Conservation (phyloP, 2,888 invertebrate species). For the Falcaria lacertinaria region DNA sequence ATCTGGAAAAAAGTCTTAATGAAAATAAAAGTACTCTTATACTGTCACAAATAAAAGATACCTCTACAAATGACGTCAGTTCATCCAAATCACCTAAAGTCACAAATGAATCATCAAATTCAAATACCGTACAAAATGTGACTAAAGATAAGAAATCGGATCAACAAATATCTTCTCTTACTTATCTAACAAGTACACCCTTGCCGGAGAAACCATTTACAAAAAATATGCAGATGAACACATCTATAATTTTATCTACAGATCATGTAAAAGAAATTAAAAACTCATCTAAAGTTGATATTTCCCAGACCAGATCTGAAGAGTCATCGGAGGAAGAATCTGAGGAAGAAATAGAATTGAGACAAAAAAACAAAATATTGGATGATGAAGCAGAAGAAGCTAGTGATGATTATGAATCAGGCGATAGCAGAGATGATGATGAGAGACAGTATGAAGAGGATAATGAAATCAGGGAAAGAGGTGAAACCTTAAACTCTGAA, state of each 20-base stretch:
- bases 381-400: conserved; percentile 63
- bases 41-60: conserved; percentile 56
- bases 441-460: conserved; percentile 68
- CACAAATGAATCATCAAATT: conserved; percentile 37
- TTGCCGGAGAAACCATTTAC: conserved; percentile 49
- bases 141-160: conserved; percentile 29
- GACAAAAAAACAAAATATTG: conserved; percentile 34
- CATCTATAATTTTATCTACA: conserved; percentile 42
- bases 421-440: conserved; percentile 70
- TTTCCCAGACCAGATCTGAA: conserved; percentile 12
- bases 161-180: conserved; percentile 39
- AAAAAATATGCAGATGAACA: conserved; percentile 48
- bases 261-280: conserved; percentile 13
- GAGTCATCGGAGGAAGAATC: conserved; percentile 19
- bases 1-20: conserved; percentile 31
- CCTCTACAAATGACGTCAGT: conserved; percentile 35
- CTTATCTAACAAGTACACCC: conserved; percentile 62
- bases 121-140: conserved; percentile 28
- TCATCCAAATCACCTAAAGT: conserved; percentile 31
- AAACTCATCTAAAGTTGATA: conserved; percentile 16
- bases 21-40: conserved; percentile 58
- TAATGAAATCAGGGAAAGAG: conserved; percentile 71
- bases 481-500: conserved; percentile 75
- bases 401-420: conserved; percentile 65
- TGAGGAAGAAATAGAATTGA: conserved; percentile 24